These are phyloP conservation scores for Trichogramma pretiosum DNA, from an alignment of 1,140 invertebrate species.

Conservation along the genomic window DNA sequence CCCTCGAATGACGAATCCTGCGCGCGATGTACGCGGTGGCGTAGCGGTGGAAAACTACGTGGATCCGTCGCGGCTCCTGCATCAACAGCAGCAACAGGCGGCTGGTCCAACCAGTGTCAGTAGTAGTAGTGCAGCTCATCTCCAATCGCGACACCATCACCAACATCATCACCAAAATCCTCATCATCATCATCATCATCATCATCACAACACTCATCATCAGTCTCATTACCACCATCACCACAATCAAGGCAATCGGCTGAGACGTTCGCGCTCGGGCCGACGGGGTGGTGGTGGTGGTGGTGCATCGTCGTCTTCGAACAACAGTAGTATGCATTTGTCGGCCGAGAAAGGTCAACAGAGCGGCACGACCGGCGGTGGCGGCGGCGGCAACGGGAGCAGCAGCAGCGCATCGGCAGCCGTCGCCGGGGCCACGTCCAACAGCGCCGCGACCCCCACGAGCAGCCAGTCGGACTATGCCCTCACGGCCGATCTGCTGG, in stretches of 20 bases:
- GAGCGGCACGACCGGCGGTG: conserved; percentile 24
- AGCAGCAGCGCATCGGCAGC: conserved; percentile 18
- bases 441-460: conserved; percentile 45
- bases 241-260: conserved; percentile 27
- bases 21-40: conserved; percentile 38
- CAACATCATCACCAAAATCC: conserved; percentile 25
- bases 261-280: conserved; percentile 24
- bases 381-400: conserved; percentile 35
- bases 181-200: conserved; percentile 23
- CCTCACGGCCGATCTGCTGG: conserved; percentile 70
- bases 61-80: conserved; percentile 25
- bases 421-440: conserved; percentile 35
- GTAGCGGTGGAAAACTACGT: conserved; percentile 37
- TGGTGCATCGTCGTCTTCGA: neutral
- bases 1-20: conserved; percentile 41
- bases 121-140: conserved; percentile 23
- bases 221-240: conserved; percentile 26
- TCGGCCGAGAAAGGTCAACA: conserved; percentile 29
- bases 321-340: conserved; percentile 39
- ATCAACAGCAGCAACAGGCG: conserved; percentile 25
- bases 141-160: conserved; percentile 28
- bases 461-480: conserved; percentile 63
- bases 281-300: neutral
- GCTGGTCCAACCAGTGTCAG: conserved; percentile 23
- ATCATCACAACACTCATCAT: conserved; percentile 27